A percentile compares a stretch with the other conserved stretches of the same genome.
Evolutionary conservation across 2,113 vertebrate genomes (phyloP).

Genomic region (Eclectus roratus): DNA sequence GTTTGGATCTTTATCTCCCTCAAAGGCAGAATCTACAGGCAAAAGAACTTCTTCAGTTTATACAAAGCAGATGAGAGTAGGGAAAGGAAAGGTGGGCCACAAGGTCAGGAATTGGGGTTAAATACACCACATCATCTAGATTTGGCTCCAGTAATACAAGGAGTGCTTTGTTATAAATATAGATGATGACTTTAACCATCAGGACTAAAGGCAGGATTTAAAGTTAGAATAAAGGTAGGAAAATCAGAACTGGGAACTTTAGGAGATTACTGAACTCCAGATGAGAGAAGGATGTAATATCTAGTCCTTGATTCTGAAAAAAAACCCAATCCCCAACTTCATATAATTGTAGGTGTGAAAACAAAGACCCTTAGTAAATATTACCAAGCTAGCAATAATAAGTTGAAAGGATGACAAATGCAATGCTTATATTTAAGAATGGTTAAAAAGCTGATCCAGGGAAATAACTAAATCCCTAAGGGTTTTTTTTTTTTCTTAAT

Average conservation of each 20-base stretch:
- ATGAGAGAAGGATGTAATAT: fast-evolving
- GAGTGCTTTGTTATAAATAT: neutral
- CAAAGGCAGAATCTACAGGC: conserved; percentile 46
- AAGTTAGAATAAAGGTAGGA: neutral
- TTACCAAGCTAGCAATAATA: neutral
- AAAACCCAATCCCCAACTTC: fast-evolving
- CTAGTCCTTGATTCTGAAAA: neutral
- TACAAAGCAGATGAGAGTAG: neutral
- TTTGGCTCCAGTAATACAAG: neutral
- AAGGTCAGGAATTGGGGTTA: neutral
- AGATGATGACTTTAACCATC: neutral
- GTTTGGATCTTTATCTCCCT: conserved; percentile 66
- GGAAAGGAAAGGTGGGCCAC: neutral
- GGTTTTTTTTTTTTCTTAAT: neutral
- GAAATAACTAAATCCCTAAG: neutral
- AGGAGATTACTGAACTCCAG: neutral
- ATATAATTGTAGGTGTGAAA: neutral
- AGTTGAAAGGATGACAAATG: neutral
- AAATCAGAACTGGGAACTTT: neutral
- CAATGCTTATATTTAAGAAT: neutral
- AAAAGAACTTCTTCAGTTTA: conserved; percentile 27
- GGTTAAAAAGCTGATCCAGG: neutral
- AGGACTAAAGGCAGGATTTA: neutral
- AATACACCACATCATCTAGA: neutral
- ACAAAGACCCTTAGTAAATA: neutral